Base-by-base conservation (phyloP, 2,797 vertebrate species). In the Neoniphon sammara region DNA sequence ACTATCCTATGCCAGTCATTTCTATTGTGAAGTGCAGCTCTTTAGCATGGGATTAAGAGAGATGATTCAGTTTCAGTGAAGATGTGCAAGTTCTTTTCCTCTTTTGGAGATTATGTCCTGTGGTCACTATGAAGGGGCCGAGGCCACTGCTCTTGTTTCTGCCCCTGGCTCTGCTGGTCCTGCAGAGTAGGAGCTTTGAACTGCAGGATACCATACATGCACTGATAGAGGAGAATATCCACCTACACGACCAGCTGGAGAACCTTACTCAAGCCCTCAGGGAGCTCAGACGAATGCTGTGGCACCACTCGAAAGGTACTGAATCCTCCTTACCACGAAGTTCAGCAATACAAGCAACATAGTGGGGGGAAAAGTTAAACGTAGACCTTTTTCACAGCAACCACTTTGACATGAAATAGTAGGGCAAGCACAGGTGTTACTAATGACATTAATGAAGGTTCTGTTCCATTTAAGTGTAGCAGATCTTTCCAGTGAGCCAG, bases 191-290 rank as follows among this genome's bases (percentile, higher is more conserved):
- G 31, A 81, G 85, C 66, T 96, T 95, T 70, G 94, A 95, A 47
- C 91, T 96, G 1, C 94, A 96, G 87, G 95, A 96, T 52, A 95
- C 94, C 0, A 95, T 96, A 78, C 93, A 95, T 15, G 78, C 89
- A 1, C 88, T 96, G 70, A 94, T 95, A 17, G 93, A 94, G 54
- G 95, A 96, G 86, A 96, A 96, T 75, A 91, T 93, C 66, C 93
- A 92, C 61, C 93, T 96, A 6, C 95, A 95, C 2, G 94, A 95
- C 85, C 93, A 92, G 81, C 90, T 96, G 81, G 93, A 95, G 84
- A 95, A 95, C 83, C 93, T 96, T 75, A 96, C 94, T 0, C 88
- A 94, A 47, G 92, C 95, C 62, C 91, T 96, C 47, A 87, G 93
- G 53, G 92, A 95, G 67, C 91, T 95, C 60, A 92, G 93, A 27